Conservation (phyloP, 1,140 invertebrate species). For the Heliconius hewitsoni region DNA sequence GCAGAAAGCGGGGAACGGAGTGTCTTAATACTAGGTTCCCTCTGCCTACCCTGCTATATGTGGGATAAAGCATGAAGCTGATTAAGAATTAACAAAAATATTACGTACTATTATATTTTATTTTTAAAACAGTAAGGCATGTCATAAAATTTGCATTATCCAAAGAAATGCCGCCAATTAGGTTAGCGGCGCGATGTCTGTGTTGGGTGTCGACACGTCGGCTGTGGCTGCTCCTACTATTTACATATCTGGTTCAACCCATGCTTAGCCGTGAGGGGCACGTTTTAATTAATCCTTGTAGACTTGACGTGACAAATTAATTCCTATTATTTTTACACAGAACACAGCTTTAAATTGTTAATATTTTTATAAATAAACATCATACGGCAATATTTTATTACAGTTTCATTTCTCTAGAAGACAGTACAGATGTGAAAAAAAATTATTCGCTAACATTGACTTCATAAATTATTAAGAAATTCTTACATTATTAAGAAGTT, state of each 20-base stretch:
- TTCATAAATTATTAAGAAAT: too few species aligned
- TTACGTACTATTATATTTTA: conserved; percentile 22
- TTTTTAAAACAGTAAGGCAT: conserved; percentile 46
- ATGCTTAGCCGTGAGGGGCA: background rate
- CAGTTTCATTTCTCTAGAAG: background rate
- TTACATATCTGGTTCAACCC: conserved; percentile 37
- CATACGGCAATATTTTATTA: too few species aligned
- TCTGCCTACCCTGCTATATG: too few species aligned
- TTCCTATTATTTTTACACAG: background rate
- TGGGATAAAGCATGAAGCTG: too few species aligned
- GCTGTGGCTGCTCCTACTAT: conserved; percentile 43
- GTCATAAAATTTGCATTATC: conserved; percentile 71
- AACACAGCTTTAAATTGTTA: background rate
- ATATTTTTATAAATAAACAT: background rate
- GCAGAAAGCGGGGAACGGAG: too few species aligned
- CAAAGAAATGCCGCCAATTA: conserved; percentile 66
- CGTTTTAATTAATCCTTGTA: conserved; percentile 6
- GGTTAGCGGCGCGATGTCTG: conserved; percentile 65
- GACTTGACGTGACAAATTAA: background rate
- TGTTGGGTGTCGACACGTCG: conserved; percentile 30
- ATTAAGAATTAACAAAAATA: background rate
- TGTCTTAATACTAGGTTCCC: too few species aligned
- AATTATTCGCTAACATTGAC: too few species aligned
- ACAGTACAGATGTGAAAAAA: background rate
- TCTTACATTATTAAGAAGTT: too few species aligned